Evolutionary conservation across 2,888 invertebrate species (phyloP), one percentile per base, ranked within the genome.

Genomic region (Drosophila recens): DNA sequence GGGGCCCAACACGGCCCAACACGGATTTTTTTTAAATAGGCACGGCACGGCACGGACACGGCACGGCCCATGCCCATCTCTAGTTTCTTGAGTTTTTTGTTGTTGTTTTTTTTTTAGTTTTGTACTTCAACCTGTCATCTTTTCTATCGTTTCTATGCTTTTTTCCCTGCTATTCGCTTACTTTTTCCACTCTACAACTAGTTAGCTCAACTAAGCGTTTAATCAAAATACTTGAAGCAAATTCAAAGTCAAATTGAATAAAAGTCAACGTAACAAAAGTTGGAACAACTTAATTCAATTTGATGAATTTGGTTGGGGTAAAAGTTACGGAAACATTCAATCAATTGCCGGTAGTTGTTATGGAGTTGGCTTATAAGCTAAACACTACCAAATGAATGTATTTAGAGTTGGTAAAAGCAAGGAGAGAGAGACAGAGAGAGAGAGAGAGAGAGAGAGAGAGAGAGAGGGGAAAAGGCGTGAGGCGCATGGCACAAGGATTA

Each of bases 401-500:
- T 51, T 67, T 62, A 58, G 69, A 17, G 13, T 45, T 34, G 10
- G 63, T 17, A 2, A 42, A 51, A 36, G 17, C 11, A 8, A 6
- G 8, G 9, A 30, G 30, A 42, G 11, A 3, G 17, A 4, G 27
- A 0, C 43, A 30, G 20, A 0, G 2, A 8, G 30, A 8, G 30
- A 30, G 30, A 54, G 62, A 54, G 67, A 53, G 63, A 61, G 53
- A 59, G 9, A 30, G 33, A 49, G 11, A 1, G 63, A 61, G 53
- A 59, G 9, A 30, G 33, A 49, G 11, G 34, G 1, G 49, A 11
- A 17, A 20, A 57, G 62, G 11, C 30, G 45, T 23, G 40, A 45
- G 61, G 11, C 58, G 27, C 36, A 38, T 40, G 53, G 67, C 62
- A 45, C 17, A 62, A 74, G 79, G 56, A 76, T 76, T 76, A 79